A percentile compares a stretch with the other conserved stretches of the same genome.
Evolutionary conservation across 2,797 vertebrate genomes (phyloP).

Genomic region (Sebastes itinus): DNA sequence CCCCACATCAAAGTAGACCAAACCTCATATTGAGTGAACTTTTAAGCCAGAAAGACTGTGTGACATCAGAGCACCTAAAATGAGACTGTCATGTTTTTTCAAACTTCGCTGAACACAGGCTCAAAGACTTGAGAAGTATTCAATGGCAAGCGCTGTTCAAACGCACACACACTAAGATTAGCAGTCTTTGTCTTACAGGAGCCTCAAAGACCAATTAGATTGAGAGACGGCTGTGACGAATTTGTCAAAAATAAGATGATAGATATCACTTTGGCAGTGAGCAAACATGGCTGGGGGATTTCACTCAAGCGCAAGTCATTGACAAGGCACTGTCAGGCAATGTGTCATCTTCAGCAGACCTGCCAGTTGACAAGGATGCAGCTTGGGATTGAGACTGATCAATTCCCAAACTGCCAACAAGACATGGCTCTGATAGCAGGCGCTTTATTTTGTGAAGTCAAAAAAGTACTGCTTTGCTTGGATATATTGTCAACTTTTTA

Average conservation of each 20-base stretch:
- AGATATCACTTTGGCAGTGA: conserved; percentile 67
- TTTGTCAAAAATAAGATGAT: conserved; percentile 79
- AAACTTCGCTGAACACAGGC: conserved; percentile 66
- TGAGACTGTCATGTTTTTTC: conserved; percentile 82
- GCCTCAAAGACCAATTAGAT: conserved; percentile 79
- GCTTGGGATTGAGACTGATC: conserved; percentile 75
- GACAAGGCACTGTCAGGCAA: conserved; percentile 77
- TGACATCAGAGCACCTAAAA: conserved; percentile 83
- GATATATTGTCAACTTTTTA: conserved; percentile 65
- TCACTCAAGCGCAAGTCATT: conserved; percentile 70
- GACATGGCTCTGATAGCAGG: conserved; percentile 60
- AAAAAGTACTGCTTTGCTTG: conserved; percentile 52
- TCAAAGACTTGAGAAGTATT: conserved; percentile 70
- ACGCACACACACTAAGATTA: conserved; percentile 63
- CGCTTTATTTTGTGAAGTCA: conserved; percentile 64
- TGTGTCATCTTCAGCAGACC: conserved; percentile 76
- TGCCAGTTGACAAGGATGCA: conserved; percentile 75
- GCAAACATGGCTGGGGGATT: conserved; percentile 74
- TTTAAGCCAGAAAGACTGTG: conserved; percentile 78
- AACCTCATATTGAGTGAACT: conserved; percentile 80
- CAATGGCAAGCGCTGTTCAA: conserved; percentile 57
- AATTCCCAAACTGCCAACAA: conserved; percentile 79
- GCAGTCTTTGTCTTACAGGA: conserved; percentile 75
- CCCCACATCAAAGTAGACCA: conserved; percentile 82
- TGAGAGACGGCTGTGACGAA: conserved; percentile 72